Percentiles rank a stretch among this genome's conserved stretches.
Conservation (phyloP, 2,113 vertebrate species). For the Dryoscopus gambensis region DNA sequence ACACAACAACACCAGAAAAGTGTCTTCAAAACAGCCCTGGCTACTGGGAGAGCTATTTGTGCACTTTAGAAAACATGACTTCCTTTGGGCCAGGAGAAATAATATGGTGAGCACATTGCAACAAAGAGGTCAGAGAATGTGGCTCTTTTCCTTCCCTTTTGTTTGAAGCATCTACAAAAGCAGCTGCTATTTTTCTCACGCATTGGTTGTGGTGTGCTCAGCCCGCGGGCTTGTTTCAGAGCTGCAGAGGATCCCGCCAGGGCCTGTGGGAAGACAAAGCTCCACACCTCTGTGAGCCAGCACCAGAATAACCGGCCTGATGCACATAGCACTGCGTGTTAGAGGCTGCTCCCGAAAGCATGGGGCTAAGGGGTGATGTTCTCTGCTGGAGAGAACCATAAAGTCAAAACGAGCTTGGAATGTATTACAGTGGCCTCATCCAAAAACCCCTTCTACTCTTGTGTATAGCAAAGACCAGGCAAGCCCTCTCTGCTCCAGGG, state of each 20-base stretch:
- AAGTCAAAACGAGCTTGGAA: not conserved
- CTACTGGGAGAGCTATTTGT: not conserved
- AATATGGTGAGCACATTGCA: not conserved
- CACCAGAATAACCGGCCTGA: rapidly evolving
- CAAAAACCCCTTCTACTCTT: not conserved
- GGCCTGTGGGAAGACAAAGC: not conserved
- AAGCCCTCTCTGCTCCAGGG: not conserved
- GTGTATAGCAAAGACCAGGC: not conserved
- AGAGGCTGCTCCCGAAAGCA: not conserved
- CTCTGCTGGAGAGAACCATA: not conserved
- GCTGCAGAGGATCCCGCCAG: not conserved
- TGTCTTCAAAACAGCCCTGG: not conserved
- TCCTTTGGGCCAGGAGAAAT: not conserved
- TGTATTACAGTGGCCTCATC: not conserved
- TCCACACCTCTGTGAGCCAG: not conserved
- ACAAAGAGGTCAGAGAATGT: not conserved
- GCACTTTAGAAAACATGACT: not conserved
- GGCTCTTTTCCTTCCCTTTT: not conserved
- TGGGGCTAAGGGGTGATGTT: not conserved
- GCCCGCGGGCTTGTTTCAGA: rapidly evolving
- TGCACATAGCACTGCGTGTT: rapidly evolving
- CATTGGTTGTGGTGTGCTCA: rapidly evolving
- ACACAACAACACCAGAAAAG: not conserved
- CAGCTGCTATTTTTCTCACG: not conserved
- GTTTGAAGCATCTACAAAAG: not conserved